Evolutionary conservation across 2,113 vertebrate species (phyloP).

Genomic region (Entosphenus tridentatus): DNA sequence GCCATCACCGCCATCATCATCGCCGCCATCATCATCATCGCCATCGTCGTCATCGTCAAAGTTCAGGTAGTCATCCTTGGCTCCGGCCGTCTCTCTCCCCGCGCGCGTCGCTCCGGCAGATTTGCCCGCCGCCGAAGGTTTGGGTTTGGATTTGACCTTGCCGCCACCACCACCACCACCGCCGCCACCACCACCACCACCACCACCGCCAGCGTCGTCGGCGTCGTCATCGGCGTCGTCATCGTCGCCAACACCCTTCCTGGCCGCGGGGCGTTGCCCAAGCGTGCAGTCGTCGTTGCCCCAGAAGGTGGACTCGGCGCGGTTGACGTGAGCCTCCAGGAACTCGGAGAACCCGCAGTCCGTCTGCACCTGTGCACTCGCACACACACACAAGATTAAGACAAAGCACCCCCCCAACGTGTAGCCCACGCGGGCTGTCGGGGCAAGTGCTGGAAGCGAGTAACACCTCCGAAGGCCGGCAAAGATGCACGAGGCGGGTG

Average conservation of each 20-base stretch:
- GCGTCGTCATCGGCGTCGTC: too few species aligned
- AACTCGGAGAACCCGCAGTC: conserved; percentile 65
- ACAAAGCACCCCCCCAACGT: too few species aligned
- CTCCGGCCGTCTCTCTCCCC: conserved; percentile 8
- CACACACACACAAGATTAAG: too few species aligned
- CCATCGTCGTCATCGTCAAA: conserved; percentile 48
- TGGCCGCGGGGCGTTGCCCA: conserved; percentile 13
- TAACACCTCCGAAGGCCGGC: too few species aligned
- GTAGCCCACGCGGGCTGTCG: too few species aligned
- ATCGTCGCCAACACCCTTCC: conserved; percentile 6
- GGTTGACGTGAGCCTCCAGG: conserved; percentile 53
- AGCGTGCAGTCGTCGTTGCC: conserved; percentile 34
- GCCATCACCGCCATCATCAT: conserved; percentile 11
- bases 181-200: too few species aligned
- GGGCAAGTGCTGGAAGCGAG: too few species aligned
- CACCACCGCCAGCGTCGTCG: too few species aligned
- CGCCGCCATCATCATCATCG: conserved; percentile 19
- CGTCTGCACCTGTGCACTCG: conserved; percentile 31
- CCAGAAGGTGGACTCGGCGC: conserved; percentile 50
- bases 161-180: too few species aligned
- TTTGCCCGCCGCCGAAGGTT: too few species aligned
- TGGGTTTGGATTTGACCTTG: too few species aligned
- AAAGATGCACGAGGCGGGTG: too few species aligned
- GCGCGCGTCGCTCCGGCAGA: background rate
- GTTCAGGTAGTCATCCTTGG: conserved; percentile 57